A percentile compares a stretch with the other conserved stretches of the same genome.
phyloP scores from a whole-genome alignment of 2,113 vertebrate genomes.

The Himantopus leucocephalus region DNA sequence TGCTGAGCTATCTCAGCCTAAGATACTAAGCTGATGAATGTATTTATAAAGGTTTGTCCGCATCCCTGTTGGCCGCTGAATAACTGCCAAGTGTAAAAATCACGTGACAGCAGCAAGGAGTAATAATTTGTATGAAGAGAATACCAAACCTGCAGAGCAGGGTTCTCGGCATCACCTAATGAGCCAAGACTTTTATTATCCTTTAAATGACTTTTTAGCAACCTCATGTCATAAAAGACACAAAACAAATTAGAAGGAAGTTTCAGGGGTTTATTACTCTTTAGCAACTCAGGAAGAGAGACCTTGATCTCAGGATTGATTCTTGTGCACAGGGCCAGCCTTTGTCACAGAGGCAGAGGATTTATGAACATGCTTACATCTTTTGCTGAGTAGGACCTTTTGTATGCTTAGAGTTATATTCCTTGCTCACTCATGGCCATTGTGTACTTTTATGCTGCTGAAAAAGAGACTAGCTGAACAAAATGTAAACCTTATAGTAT shows the following conservation, averaged over 20 bases:
- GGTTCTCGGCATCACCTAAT: not conserved
- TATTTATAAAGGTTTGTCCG: not conserved
- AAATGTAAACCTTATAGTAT: not conserved
- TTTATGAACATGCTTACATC: not conserved
- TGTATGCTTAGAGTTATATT: not conserved
- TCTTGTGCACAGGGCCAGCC: not conserved
- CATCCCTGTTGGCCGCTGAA: not conserved
- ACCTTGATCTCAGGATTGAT: conserved; percentile 15
- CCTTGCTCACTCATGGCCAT: not conserved
- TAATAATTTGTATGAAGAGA: not conserved
- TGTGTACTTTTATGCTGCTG: not conserved
- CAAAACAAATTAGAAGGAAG: not conserved
- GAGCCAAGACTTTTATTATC: not conserved
- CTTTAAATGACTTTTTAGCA: not conserved
- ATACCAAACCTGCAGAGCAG: not conserved
- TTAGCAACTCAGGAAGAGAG: not conserved
- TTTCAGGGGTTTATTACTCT: not conserved
- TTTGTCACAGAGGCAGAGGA: not conserved
- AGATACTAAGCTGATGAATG: not conserved
- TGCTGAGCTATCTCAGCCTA: not conserved
- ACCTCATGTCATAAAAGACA: not conserved
- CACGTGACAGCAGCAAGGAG: not conserved
- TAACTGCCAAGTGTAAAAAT: not conserved
- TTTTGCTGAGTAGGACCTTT: conserved; percentile 14
- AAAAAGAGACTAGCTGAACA: not conserved